Base-by-base conservation (phyloP, 2,888 invertebrate genomes). In the Nasonovia ribisnigri region DNA sequence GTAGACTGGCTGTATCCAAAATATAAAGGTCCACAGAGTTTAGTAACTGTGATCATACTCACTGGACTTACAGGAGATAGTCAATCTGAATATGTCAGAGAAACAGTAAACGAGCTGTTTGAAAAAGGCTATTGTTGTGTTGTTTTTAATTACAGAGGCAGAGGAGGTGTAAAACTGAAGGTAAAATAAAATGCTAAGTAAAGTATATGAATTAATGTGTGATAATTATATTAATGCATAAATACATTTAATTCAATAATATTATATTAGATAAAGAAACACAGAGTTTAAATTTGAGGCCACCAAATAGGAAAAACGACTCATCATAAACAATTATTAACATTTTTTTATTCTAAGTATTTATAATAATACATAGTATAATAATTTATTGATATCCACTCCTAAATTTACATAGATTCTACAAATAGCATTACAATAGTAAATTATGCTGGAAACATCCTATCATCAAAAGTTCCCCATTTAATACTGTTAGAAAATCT, bases 1-100 rank as follows among this genome's bases (percentile, higher is more conserved):
- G 96, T 98, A 95, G 98, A 98, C 96, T 98, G 98, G 98, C 96
- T 98, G 95, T 98, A 98, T 96, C 98, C 98, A 97, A 96, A 96
- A 95, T 95, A 96, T 95, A 96, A 96, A 95, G 97, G 97, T 94
- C 95, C 95, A 57, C 96, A 96, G 94, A 96, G 96, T 94, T 97
- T 97, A 89, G 96, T 97, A 95, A 96, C 97, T 95, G 96, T 98
- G 95, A 96, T 98, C 91, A 97, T 98, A 95, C 96, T 98, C 95
- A 98, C 98, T 6, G 98, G 98, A 36, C 96, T 98, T 88, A 98
- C 98, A 90, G 98, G 97, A 94, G 97, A 97, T 95, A 97, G 97
- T 94, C 97, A 97, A 95, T 97, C 98, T 3, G 98, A 98, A 95
- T 98, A 98, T 96, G 97, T 98, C 95, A 97, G 97, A 95, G 97